These are phyloP conservation scores for Muscicapa comitata DNA, from an alignment of 2,797 vertebrate genomes.

Conservation along the genomic window DNA sequence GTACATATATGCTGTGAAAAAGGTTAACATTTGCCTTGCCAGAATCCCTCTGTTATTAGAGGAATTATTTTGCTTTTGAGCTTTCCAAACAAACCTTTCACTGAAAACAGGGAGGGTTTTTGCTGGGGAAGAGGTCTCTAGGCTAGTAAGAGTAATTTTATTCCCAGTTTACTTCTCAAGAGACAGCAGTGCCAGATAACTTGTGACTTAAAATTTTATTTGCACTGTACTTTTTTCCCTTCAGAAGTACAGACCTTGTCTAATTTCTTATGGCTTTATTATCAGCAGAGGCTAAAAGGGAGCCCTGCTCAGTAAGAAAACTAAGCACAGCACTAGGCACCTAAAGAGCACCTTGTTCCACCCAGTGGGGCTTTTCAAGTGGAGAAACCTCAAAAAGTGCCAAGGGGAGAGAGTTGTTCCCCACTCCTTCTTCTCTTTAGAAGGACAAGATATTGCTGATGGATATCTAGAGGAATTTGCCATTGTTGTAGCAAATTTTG, in stretches of 20 bases:
- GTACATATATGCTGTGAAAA: slow-evolving; percentile 25
- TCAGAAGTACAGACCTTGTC: background rate
- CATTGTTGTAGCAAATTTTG: background rate
- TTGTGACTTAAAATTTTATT: background rate
- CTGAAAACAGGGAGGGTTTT: background rate
- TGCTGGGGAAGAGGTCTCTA: background rate
- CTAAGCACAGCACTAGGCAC: background rate
- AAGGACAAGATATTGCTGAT: background rate
- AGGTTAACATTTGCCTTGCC: slow-evolving; percentile 51
- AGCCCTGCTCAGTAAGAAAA: background rate
- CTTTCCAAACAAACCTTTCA: background rate
- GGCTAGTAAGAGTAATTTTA: background rate
- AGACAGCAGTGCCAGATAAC: background rate
- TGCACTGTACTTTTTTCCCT: background rate
- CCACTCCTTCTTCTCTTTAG: background rate
- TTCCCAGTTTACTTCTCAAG: background rate
- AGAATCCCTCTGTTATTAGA: background rate
- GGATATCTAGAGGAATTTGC: background rate
- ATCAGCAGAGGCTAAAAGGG: background rate
- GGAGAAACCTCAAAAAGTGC: background rate
- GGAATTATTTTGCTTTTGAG: background rate
- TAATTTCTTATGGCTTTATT: background rate
- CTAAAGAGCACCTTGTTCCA: background rate
- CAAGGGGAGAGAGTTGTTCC: background rate
- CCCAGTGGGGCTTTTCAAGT: background rate